Base-by-base conservation (phyloP, 2,113 vertebrate species). In the Orientallactaga bullata region DNA sequence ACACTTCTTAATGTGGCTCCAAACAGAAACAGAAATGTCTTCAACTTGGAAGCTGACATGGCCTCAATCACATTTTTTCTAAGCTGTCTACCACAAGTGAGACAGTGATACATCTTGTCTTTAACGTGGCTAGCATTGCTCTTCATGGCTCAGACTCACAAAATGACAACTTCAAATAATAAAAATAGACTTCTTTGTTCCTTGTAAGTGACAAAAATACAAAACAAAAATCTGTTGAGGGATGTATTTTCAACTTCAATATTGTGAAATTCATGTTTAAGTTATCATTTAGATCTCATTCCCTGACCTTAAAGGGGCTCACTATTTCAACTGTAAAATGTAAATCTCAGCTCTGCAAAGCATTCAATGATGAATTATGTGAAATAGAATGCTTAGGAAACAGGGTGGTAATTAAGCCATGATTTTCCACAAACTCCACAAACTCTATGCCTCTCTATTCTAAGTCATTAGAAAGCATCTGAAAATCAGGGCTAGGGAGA, bases 101-200 rank as follows among this genome's bases (percentile, higher is more conserved):
- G 72, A 66, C 5, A 11, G 66, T 26, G 69, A 82, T 73, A 58
- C 17, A 30, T 77, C 61, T 63, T 21, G 47, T 42, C 39, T 39
- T 60, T 9, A 85, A 93, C n/a, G 63, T n/a, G 21, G 58, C 24
- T 30, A 65, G 39, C 35, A 0, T 42, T 66, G 71, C 47, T 89
- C 15, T 92, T 86, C 71, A 18, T 51, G 51, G 76, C 32, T 73
- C 32, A 61, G 51, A 89, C 47, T 89, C 65, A 93, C 37, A 71
- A 91, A 80, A 78, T 84, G 73, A 90, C 88, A 91, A 89, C 30
- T 76, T 73, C 63, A 90, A 94, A 91, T 47, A 87, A 58, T 63
- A 91, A 73, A 24, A 94, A 66, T 4, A 58, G 83, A 11, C 24
- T 81, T 42, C 5, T 93, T 77, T 89, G 16, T 84, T 94, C 65